phyloP scores from a whole-genome alignment of 2,113 vertebrate species.

The Heterotis niloticus region DNA sequence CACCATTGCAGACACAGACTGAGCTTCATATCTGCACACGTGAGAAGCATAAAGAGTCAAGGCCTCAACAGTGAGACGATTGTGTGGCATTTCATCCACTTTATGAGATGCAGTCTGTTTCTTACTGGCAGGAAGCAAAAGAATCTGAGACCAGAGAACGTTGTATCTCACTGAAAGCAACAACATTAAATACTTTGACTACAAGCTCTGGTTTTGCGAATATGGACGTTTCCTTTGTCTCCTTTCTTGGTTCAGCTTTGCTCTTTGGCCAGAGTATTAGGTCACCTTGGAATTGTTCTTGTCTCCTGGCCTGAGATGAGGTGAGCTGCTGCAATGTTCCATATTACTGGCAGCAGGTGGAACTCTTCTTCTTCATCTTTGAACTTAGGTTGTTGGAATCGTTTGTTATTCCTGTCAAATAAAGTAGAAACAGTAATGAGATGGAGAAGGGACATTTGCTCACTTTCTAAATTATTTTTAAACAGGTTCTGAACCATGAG shows the following conservation, averaged over 20 bases:
- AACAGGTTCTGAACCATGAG: neutral
- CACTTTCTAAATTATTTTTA: too few relatives aligned
- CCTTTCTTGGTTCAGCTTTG: too few relatives aligned
- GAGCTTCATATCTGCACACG: neutral
- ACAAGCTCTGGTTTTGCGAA: too few relatives aligned
- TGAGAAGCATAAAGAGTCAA: neutral
- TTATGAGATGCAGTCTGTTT: too few relatives aligned
- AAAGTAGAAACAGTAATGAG: neutral
- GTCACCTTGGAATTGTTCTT: neutral
- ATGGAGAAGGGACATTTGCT: neutral
- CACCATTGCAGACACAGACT: slow-evolving; percentile 26
- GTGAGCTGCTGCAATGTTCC: neutral
- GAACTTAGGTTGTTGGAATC: slow-evolving; percentile 68
- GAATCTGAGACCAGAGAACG: too few relatives aligned
- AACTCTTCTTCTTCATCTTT: slow-evolving; percentile 73
- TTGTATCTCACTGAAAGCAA: too few relatives aligned
- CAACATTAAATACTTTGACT: too few relatives aligned
- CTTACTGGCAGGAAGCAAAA: too few relatives aligned
- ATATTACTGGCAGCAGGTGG: slow-evolving; percentile 79
- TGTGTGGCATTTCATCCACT: too few relatives aligned
- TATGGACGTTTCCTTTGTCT: too few relatives aligned
- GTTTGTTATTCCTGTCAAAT: slow-evolving; percentile 76
- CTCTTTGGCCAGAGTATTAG: too few relatives aligned
- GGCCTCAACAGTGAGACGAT: slow-evolving; percentile 11
- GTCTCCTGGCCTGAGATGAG: neutral